Base-by-base conservation (phyloP, 2,113 vertebrate species). In the Oreotrochilus melanogaster region DNA sequence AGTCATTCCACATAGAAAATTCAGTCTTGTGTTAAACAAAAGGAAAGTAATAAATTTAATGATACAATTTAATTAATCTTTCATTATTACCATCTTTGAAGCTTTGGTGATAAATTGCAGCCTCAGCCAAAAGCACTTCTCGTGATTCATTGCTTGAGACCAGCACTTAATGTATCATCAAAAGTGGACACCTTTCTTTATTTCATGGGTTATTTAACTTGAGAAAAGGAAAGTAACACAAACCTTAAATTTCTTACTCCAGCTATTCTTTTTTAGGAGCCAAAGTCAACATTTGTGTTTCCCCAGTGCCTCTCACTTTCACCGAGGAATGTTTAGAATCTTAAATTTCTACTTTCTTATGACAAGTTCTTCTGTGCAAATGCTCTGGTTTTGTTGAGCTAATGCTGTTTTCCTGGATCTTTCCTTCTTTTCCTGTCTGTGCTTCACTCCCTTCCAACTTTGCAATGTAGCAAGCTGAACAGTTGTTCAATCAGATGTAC, bases 401-500 rank as follows among this genome's bases (percentile, higher is more conserved):
- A 99, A 99, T 98, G 93, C 97, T 99, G 96, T 98, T 98, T 98
- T 98, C 98, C 98, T 97, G 98, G 97, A 98, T 98, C 97, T 98
- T 98, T 98, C 98, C 98, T 98, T 98, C 96, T 98, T 97, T 98
- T 97, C 97, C 86, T 98, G 96, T 98, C 97, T 98, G 95, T 98
- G 98, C 97, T 97, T 98, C 98, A 97, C 97, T 98, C 97, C 97
- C 91, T 97, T 94, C 97, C 97, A 98, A 97, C 98, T 99, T 99
- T 98, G 98, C 98, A 98, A 98, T 99, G 98, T 99, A 99, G 99
- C 99, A 99, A 98, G 99, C 99, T 98, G 99, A 99, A 98, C 99
- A 99, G 98, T 99, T 99, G 98, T 99, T 99, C 99, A 99, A 99
- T 99, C 99, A 99, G 98, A 99, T 99, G 99, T 99, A 99, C 98